These are phyloP conservation scores for Rachycentron canadum DNA, from an alignment of 2,797 vertebrate species.

Conservation along the genomic window DNA sequence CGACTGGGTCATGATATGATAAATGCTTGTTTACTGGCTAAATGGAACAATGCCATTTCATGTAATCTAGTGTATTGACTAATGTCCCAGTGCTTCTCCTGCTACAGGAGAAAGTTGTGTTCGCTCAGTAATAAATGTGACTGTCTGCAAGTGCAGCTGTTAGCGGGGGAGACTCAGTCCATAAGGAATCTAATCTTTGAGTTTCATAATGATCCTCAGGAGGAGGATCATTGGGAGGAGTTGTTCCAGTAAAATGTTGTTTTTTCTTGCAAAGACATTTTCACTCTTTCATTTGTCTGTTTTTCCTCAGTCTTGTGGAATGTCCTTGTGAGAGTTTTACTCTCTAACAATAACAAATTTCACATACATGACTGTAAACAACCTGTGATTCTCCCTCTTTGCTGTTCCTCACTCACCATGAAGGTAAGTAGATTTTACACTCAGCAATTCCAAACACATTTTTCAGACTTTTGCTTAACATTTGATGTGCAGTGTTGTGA, in stretches of 20 bases:
- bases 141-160: not conserved
- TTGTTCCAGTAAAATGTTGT: conserved; percentile 4
- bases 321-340: not conserved
- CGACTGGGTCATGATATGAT: not conserved
- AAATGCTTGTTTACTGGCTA: not conserved
- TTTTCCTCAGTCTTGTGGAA: conserved; percentile 6
- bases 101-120: no score
- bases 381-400: conserved; percentile 1
- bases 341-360: not conserved
- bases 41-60: not conserved
- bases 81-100: no score
- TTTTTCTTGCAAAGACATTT: not conserved
- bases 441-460: not conserved
- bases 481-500: not conserved
- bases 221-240: conserved; percentile 13
- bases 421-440: conserved; percentile 61
- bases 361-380: not conserved
- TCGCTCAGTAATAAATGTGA: no score
- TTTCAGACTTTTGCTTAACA: not conserved
- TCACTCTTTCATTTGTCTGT: not conserved
- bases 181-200: conserved; percentile 8
- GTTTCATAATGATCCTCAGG: conserved; percentile 40
- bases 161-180: not conserved
- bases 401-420: conserved; percentile 62
- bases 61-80: no score